Base-by-base conservation (phyloP, 2,113 vertebrate genomes). In the Erpornis zantholeuca region DNA sequence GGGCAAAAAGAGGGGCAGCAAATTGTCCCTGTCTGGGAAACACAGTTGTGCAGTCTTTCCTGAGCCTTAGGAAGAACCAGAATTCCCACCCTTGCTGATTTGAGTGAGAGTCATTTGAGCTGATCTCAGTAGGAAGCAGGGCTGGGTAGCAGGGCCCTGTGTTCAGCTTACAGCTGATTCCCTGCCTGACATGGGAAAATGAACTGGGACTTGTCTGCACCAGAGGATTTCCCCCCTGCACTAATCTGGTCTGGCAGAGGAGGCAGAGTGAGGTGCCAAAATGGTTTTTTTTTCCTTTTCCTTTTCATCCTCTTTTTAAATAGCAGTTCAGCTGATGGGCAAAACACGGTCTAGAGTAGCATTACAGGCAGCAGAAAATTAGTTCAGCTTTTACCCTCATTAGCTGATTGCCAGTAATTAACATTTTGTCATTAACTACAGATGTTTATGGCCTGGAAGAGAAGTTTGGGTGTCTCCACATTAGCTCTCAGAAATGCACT, bases 401-500 rank as follows among this genome's bases (percentile, higher is more conserved):
- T 97, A 97, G 95, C 95, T 96, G 96, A 96, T 96, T 97, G 95
- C 91, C 83, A 86, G 91, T 97, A 97, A 96, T 95, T 97, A 97
- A 97, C 94, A 97, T 95, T 95, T 95, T 94, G 96, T 94, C 96
- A 97, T 97, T 97, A 97, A 94, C 95, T 97, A 94, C 95, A 95
- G 95, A 93, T 94, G 96, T 88, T 96, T 94, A 86, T 81, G 91
- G 88, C 95, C 94, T 93, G 69, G 86, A 92, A 97, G 86, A 96
- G 92, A 93, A 96, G 92, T 94, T 93, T 94, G 90, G 79, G 75
- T 85, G 78, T 69, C 75, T 96, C 42, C 44, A 69, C 47, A 65
- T 69, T 82, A 90, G 54, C 82, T 65, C 56, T 80, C 82, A 91
- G 81, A 92, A 93, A 88, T 95, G 69, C 65, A 71, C 86, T 92